A percentile compares a stretch with the other conserved stretches of the same genome.
Conservation (phyloP, 2,797 vertebrate genomes). For the Falco berigora region DNA sequence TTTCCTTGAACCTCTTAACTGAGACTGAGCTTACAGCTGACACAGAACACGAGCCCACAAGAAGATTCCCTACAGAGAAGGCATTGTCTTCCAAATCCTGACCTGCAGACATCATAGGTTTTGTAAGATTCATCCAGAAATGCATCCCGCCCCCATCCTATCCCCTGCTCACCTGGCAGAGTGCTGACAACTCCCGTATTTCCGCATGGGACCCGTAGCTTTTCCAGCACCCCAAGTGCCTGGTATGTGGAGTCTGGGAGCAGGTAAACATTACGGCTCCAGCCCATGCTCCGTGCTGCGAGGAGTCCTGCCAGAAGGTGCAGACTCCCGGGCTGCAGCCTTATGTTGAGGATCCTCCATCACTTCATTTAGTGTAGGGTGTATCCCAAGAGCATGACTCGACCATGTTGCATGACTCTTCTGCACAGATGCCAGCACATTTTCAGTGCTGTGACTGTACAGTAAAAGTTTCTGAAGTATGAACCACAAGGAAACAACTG, state of each 20-base stretch:
- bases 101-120: neutral
- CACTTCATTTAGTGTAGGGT: neutral
- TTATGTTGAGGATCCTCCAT: neutral
- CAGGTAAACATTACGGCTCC: neutral
- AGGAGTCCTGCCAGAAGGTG: neutral
- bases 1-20: neutral
- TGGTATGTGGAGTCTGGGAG: neutral
- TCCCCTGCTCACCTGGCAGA: neutral
- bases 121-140: neutral
- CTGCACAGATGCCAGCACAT: neutral
- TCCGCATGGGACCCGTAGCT: neutral
- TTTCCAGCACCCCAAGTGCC: neutral
- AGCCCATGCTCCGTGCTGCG: accelerated
- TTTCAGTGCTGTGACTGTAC: neutral
- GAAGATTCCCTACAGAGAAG: neutral
- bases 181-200: neutral
- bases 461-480: neutral
- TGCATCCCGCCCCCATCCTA: accelerated
- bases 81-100: neutral
- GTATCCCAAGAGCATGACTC: neutral
- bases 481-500: neutral
- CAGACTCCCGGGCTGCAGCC: neutral
- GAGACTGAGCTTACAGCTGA: neutral
- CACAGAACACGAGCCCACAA: neutral
- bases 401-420: no score